Base-by-base conservation (phyloP, 2,797 vertebrate genomes). In the Megalops cyprinoides region DNA sequence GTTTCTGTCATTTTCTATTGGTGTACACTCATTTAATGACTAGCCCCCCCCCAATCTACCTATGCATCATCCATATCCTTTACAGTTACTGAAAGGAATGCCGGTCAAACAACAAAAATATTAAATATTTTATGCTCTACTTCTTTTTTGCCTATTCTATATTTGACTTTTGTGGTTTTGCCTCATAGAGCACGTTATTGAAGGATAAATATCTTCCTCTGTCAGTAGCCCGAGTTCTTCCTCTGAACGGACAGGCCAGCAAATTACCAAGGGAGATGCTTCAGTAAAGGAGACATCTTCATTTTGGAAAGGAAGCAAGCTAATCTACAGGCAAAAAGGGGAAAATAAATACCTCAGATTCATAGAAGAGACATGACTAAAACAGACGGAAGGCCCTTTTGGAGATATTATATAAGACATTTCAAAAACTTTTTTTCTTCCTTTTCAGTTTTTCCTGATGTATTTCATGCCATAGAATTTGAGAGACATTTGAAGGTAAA, bases 1-100 rank as follows among this genome's bases (percentile, higher is more conserved):
- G n/a, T n/a, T n/a, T n/a, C n/a, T n/a, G n/a, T n/a, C n/a, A n/a
- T n/a, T 89, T 86, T 87, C 88, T 86, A 60, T 65, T 53, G 73
- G 81, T 85, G 89, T 8, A 67, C 39, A 65, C 73, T 79, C 73
- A 74, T 51, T 49, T 79, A 42, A 18, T n/a, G 15, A 79, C 12
- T 69, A 7, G 2, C 23, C 46, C 39, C 42, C 78, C 46, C 9
- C 77, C n/a, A 67, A 18, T 44, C 53, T 25, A 39, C 56, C 28
- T 7, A 39, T 48, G 44, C 39, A 48, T 56, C 44, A 10, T 69
- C 37, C 31, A 60, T 28, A 74, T 39, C 44, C 42, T 80, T 75
- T 55, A 60, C 7, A 49, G 79, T 23, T 58, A 51, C 71, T 76
- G 34, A 56, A 37, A 55, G 34, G 55, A 42, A 58, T 60, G 60